Evolutionary conservation across 2,797 vertebrate genomes (phyloP).

Genomic region (Myotis myotis): DNA sequence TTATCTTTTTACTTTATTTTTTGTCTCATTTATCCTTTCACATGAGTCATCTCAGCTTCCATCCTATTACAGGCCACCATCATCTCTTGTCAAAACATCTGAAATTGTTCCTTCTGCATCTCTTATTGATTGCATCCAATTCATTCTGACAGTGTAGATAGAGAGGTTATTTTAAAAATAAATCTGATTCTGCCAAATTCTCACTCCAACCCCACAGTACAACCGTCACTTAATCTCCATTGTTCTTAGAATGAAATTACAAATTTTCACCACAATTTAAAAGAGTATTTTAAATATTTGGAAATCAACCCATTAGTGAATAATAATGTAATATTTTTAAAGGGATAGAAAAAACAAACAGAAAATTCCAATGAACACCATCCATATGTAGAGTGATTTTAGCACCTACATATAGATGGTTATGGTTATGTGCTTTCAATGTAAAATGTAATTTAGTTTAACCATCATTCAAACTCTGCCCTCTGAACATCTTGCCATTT

Average conservation of each 20-base stretch:
- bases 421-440: not conserved
- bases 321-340: not conserved
- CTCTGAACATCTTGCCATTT: not conserved
- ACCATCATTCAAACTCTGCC: not conserved
- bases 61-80: not conserved
- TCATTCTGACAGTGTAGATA: not conserved
- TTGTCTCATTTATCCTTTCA: not conserved
- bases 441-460: not conserved
- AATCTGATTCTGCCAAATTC: not conserved
- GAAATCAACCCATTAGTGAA: not conserved
- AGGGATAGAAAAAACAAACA: not conserved
- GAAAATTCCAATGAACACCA: not conserved
- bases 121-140: not conserved
- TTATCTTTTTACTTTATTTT: not conserved
- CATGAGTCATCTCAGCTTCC: not conserved
- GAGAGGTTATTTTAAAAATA: not conserved
- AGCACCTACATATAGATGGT: not conserved
- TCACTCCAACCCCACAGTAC: rapidly evolving
- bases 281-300: not conserved
- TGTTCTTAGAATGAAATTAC: not conserved
- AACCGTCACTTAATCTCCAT: not conserved
- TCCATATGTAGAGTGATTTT: not conserved
- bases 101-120: not conserved
- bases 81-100: not conserved
- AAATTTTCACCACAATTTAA: not conserved